Base-by-base conservation (phyloP, 2,888 invertebrate species). In the Gortyna flavago region DNA sequence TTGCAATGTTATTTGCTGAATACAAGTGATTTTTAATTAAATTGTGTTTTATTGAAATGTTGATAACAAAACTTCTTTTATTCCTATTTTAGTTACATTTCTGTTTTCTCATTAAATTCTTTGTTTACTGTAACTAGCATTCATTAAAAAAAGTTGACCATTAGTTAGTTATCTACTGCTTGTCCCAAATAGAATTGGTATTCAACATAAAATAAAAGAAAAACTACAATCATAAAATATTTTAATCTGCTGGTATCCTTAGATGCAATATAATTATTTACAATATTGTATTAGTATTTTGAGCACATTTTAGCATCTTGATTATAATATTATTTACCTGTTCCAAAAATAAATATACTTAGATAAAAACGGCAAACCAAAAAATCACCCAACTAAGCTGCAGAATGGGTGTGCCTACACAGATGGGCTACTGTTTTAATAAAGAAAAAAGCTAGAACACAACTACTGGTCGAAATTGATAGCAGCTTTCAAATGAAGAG, bases 11-110 rank as follows among this genome's bases (percentile, higher is more conserved):
- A 74, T 90, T 89, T 93, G 90, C 82, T 89, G 86, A 90, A 91
- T 93, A 93, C 90, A 94, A 92, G 85, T 90, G 83, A 87, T 90
- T 90, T 92, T 88, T 87, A 89, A 82, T 80, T 79, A 85, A 69
- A 79, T 66, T 71, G 76, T 81, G 82, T 87, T 88, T 87, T 85
- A 78, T 81, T 82, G 54, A 67, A 74, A 77, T 72, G 3, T 79
- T 77, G 68, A 74, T 68, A 71, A 13, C 41, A 38, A 35, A 72
- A 13, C 25, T 57, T 29, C 1, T 9, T 61, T 11, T 65, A n/a
- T 64, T 57, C 35, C 41, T 44, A 66, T 59, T 68, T 41, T 32
- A n/a, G 51, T 41, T 32, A 35, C 2, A 48, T 41, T 21, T 21
- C 54, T 29, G 18, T 35, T 44, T 72, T 21, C 9, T 21, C 35